These are phyloP conservation scores for Synchiropus splendidus DNA, from an alignment of 2,113 vertebrate species.

Conservation along the genomic window DNA sequence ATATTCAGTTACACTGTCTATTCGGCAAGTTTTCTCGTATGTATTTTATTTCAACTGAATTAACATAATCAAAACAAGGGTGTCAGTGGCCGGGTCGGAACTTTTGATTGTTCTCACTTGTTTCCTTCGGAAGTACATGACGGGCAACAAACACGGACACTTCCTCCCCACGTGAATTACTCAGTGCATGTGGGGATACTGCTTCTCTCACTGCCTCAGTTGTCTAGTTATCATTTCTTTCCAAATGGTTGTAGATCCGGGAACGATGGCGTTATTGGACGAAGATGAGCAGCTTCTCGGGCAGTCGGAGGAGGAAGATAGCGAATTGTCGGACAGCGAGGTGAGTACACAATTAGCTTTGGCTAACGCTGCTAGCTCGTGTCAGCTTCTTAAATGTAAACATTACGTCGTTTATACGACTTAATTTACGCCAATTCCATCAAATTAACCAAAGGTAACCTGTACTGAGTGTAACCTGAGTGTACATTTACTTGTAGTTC, in stretches of 20 bases:
- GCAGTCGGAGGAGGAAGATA: slow-evolving; percentile 72
- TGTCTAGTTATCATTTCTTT: not conserved
- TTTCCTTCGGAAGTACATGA: slow-evolving; percentile 6
- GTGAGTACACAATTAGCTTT: slow-evolving; percentile 44
- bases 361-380: slow-evolving; percentile 10
- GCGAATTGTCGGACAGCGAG: slow-evolving; percentile 69
- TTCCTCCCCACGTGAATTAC: slow-evolving; percentile 42
- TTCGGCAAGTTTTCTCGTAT: no score
- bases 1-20: no score
- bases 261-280: slow-evolving; percentile 47
- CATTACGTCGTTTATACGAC: not conserved
- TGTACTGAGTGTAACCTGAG: not conserved
- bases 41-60: no score
- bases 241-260: slow-evolving; percentile 20
- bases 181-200: slow-evolving; percentile 24
- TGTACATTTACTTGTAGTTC: no score
- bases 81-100: slow-evolving; percentile 24
- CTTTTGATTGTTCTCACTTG: not conserved
- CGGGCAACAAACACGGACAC: not conserved
- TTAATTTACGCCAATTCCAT: not conserved
- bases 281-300: slow-evolving; percentile 46
- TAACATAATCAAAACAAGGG: no score
- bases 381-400: not conserved
- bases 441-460: not conserved
- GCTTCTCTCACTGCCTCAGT: fast-evolving